Evolutionary conservation across 2,113 vertebrate genomes (phyloP).

Genomic region (Cromileptes altivelis): DNA sequence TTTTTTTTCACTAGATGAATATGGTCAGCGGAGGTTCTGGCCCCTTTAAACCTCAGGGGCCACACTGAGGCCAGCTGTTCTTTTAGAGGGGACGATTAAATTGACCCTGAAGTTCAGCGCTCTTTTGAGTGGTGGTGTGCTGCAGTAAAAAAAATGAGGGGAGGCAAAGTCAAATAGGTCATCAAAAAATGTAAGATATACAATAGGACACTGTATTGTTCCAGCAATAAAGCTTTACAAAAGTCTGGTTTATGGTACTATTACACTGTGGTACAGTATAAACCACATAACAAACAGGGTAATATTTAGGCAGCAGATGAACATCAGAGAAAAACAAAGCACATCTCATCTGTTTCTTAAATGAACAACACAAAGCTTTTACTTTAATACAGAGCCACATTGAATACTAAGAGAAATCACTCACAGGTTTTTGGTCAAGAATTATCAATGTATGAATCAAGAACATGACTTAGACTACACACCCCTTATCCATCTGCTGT

Average conservation of each 20-base stretch:
- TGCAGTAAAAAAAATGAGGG: not conserved
- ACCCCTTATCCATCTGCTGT: not conserved
- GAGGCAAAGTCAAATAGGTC: conserved; percentile 5
- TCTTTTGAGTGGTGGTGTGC: not conserved
- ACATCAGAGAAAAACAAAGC: not conserved
- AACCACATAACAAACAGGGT: not conserved
- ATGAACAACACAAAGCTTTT: not conserved
- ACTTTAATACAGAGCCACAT: not conserved
- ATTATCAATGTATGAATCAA: not conserved
- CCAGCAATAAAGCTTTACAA: not conserved
- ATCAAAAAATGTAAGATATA: not conserved
- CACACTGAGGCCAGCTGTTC: conserved; percentile 8
- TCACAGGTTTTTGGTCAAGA: not conserved
- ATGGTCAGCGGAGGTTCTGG: not conserved
- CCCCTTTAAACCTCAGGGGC: conserved; percentile 6
- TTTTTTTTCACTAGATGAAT: not conserved
- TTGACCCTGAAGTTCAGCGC: conserved; percentile 2
- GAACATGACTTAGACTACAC: not conserved
- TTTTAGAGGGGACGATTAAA: not conserved
- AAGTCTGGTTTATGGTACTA: not conserved
- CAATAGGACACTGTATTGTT: too few species aligned
- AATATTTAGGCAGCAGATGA: not conserved
- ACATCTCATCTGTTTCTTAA: not conserved
- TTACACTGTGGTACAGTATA: not conserved
- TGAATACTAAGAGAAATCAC: not conserved